Evolutionary conservation across 1,140 invertebrate species (phyloP), one percentile per base, ranked within the genome.

Genomic region (Pectinophora gossypiella): DNA sequence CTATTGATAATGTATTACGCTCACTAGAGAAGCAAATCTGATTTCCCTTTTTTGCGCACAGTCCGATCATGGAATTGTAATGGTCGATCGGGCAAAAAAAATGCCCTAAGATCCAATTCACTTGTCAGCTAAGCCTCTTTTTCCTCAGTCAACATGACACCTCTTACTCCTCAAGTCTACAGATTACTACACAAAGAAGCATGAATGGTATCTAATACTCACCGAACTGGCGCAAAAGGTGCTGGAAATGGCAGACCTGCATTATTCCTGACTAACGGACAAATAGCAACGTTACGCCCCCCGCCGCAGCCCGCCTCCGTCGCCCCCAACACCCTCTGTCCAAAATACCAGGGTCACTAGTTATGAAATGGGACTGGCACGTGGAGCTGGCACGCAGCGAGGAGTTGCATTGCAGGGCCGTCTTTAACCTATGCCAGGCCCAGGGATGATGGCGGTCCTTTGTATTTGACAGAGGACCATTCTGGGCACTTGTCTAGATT

Each of bases 221-320:
- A 89, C 87, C 87, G 78, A 87, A 85, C 70, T 87, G 87, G 68
- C 84, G 72, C 64, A 89, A 65, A 42, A 89, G 87, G 63, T 89
- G 87, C 74, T 89, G 87, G 84, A 89, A 89, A 87, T 89, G 87
- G 83, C 87, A 89, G 81, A 89, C 87, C 78, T 89, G 87, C 87
- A 89, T 89, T 76, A 80, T 86, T 79, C 64, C 63, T 69, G 67
- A 68, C 75, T 60, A 82, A 75, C 66, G 63, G 66, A 76, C 56
- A 68, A 75, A 72, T 63, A 61, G 54, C 47, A 59, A 71, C 35
- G 63, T 68, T 67, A 73, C 56, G 65, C 47, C 60, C 51, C 67
- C 60, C 64, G 62, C 48, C 54, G 70, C 66, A 59, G 55, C 76
- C n/a, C n/a, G n/a, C 57, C 55, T 57, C 53, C 61, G 68, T 67